Conservation (phyloP, 2,888 invertebrate species). For the Aproaerema taeniolella region DNA sequence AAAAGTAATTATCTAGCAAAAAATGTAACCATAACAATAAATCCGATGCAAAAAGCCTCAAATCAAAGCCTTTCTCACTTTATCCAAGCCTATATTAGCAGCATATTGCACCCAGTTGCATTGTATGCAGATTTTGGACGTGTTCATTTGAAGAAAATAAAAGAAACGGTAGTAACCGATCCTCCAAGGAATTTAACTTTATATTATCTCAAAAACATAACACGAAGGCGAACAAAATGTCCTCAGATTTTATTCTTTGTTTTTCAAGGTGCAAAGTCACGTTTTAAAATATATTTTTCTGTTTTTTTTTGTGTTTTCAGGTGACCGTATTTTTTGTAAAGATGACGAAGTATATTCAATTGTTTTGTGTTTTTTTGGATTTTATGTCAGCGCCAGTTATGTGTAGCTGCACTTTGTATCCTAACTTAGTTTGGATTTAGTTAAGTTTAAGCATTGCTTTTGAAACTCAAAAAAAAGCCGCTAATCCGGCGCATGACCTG, state of each 20-base stretch:
- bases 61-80: conserved; percentile 26
- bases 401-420: no score
- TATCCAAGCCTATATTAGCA: conserved; percentile 39
- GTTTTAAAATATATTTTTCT: conserved; percentile 19
- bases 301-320: neutral
- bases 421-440: no score
- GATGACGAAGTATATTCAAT: neutral
- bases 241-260: conserved; percentile 29
- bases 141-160: conserved; percentile 63
- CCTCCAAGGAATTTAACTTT: conserved; percentile 45
- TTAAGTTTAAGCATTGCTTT: no score
- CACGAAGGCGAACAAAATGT: conserved; percentile 44
- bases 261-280: conserved; percentile 29
- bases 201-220: conserved; percentile 54
- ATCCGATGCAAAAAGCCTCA: no score
- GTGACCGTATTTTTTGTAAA: neutral
- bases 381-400: no score
- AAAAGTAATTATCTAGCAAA: no score
- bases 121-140: conserved; percentile 72
- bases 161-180: conserved; percentile 32
- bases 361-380: neutral
- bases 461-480: no score
- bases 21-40: no score
- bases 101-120: conserved; percentile 65
- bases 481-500: no score